Base-by-base conservation (phyloP, 2,888 invertebrate genomes). In the Antheraea assamensis region DNA sequence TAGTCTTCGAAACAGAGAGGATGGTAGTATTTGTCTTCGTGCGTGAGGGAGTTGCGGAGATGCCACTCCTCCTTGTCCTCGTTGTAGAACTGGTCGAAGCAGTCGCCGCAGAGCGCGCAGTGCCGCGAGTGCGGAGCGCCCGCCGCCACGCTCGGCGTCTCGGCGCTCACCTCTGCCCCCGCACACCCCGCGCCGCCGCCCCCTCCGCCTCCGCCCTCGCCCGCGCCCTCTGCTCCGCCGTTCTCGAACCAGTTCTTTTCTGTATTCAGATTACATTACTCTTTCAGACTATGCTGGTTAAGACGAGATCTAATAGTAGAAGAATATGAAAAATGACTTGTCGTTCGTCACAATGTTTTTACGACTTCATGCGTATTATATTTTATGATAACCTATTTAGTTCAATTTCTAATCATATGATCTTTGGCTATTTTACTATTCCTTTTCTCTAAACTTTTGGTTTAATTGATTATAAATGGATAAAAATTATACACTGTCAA, bases 11-110 rank as follows among this genome's bases (percentile, higher is more conserved):
- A 97, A 90, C 99, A 99, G 52, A 97, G 90, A 0, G 99, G 98
- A 94, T 99, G 99, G 88, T 98, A 99, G 81, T 97, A 96, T 77
- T 96, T 95, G 0, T 96, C 96, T 74, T 98, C 97, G 52, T 97
- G 96, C 10, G 96, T 95, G 30, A 98, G 95, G 0, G 99, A 98
- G 87, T 98, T 97, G 77, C 97, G 93, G 47, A 99, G 95, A 87
- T 99, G 98, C 99, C 99, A 99, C 87, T 98, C 99, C 89, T 99
- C 99, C 79, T 97, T 96, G 83, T 99, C 99, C 91, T 99, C 98
- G 88, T 99, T 98, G 94, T 98, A 99, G 94, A 98, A 99, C 90
- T 98, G 98, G 80, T 98, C 98, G 93, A 99, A 99, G 78, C 95
- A 95, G 93, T 99, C 99, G 21, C 97, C 97, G 91, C 99, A 99